Conservation (phyloP, 2,888 invertebrate species). For the Drosophila anceps region DNA sequence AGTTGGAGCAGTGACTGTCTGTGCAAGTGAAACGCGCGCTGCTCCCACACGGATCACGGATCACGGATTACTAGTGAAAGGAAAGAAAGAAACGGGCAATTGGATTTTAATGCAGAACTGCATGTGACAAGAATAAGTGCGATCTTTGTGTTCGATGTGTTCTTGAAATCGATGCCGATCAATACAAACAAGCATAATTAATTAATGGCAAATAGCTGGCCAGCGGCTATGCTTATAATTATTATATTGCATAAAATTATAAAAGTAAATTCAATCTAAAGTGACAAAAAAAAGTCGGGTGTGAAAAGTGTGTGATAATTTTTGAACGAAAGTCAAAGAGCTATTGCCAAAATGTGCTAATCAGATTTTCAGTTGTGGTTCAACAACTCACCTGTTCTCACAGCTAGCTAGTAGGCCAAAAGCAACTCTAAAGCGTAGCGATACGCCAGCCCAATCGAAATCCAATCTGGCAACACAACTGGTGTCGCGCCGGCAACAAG, state of each 20-base stretch:
- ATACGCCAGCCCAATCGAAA: slow-evolving; percentile 37
- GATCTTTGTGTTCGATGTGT: slow-evolving; percentile 27
- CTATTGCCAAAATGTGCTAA: slow-evolving; percentile 75
- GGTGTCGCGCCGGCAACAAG: slow-evolving; percentile 59
- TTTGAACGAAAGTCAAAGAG: slow-evolving; percentile 60
- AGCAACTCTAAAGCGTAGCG: slow-evolving; percentile 21
- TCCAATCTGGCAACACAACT: slow-evolving; percentile 61
- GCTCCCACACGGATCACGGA: slow-evolving; percentile 52
- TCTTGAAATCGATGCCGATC: slow-evolving; percentile 26
- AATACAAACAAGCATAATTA: slow-evolving; percentile 18
- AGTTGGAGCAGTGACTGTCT: slow-evolving; percentile 68
- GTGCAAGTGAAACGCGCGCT: slow-evolving; percentile 42
- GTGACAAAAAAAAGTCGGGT: slow-evolving; percentile 68
- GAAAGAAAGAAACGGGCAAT: slow-evolving; percentile 50
- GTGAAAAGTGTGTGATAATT: slow-evolving; percentile 83
- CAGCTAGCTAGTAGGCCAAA: slow-evolving; percentile 15
- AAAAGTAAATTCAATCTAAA: slow-evolving; percentile 12
- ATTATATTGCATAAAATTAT: slow-evolving; percentile 11
- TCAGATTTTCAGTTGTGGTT: slow-evolving; percentile 75
- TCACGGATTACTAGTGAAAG: slow-evolving; percentile 13
- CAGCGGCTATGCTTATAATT: not conserved
- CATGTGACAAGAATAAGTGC: slow-evolving; percentile 42
- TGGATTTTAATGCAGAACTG: slow-evolving; percentile 46
- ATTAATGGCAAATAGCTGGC: slow-evolving; percentile 8
- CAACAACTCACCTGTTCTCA: slow-evolving; percentile 53